Evolutionary conservation across 1,140 invertebrate species (phyloP).

Genomic region (Lordiphosa stackelbergi): DNA sequence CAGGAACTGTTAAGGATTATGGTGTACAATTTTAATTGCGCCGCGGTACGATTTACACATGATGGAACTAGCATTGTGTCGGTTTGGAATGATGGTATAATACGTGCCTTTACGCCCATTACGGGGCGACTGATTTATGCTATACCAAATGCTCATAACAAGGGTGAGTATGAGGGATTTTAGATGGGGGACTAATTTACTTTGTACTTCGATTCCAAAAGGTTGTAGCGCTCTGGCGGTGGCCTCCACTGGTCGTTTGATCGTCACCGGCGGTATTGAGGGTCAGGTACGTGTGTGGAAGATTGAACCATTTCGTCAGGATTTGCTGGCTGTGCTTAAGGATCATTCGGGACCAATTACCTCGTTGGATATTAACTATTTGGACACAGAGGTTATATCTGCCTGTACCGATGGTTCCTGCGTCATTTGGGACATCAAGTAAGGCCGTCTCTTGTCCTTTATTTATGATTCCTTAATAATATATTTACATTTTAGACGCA

Average conservation of each 20-base stretch:
- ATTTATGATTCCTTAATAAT: not conserved
- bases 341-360: constrained; percentile 93
- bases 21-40: constrained; percentile 91
- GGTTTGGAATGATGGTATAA: constrained; percentile 93
- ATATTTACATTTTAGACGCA: constrained; percentile 78
- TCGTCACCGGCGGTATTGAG: constrained; percentile 92
- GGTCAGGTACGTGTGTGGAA: constrained; percentile 89
- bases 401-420: constrained; percentile 93
- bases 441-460: constrained; percentile 9
- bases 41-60: constrained; percentile 84
- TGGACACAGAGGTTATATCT: constrained; percentile 89
- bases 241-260: constrained; percentile 83
- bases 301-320: constrained; percentile 82
- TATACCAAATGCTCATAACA: constrained; percentile 91
- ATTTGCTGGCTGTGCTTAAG: constrained; percentile 85
- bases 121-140: constrained; percentile 87
- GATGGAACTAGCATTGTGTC: constrained; percentile 89
- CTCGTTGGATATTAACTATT: constrained; percentile 85
- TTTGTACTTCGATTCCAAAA: not conserved
- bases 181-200: too few relatives aligned
- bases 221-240: constrained; percentile 80
- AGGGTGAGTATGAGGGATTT: constrained; percentile 77
- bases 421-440: constrained; percentile 92
- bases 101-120: constrained; percentile 89
- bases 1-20: constrained; percentile 89